phyloP scores from a whole-genome alignment of 1,140 invertebrate species.

The Carposina sasakii region DNA sequence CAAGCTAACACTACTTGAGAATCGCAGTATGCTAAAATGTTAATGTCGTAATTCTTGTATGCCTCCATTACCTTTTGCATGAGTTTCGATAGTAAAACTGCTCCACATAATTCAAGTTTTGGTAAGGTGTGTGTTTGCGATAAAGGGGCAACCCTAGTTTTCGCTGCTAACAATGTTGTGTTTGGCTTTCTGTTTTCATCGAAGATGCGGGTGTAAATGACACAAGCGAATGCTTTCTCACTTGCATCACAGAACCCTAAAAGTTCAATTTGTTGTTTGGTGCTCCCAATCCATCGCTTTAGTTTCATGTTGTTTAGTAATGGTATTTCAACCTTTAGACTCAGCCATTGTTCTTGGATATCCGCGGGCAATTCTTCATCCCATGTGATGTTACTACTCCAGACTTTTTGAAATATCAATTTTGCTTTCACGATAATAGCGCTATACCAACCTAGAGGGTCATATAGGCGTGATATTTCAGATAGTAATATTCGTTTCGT shows the following conservation, averaged over 20 bases:
- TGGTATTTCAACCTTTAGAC: too few relatives aligned
- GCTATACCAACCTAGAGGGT: slow-evolving; percentile 43
- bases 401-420: slow-evolving; percentile 52
- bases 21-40: slow-evolving; percentile 30
- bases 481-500: slow-evolving; percentile 39
- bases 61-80: slow-evolving; percentile 23
- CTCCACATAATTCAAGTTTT: slow-evolving; percentile 61
- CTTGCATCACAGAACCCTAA: slow-evolving; percentile 41
- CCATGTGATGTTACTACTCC: slow-evolving; percentile 40
- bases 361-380: slow-evolving; percentile 22
- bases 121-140: slow-evolving; percentile 54
- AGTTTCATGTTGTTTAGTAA: background rate
- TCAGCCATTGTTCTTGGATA: background rate
- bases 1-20: slow-evolving; percentile 39
- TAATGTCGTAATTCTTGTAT: slow-evolving; percentile 10
- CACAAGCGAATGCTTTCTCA: slow-evolving; percentile 25
- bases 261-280: slow-evolving; percentile 21
- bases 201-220: slow-evolving; percentile 32
- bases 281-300: slow-evolving; percentile 20
- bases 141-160: slow-evolving; percentile 60
- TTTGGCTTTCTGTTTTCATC: slow-evolving; percentile 16
- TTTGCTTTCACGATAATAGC: slow-evolving; percentile 48
- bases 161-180: slow-evolving; percentile 35
- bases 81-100: slow-evolving; percentile 42
- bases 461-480: slow-evolving; percentile 38